phyloP scores from a whole-genome alignment of 2,888 invertebrate genomes.

The Petrophora chlorosata region DNA sequence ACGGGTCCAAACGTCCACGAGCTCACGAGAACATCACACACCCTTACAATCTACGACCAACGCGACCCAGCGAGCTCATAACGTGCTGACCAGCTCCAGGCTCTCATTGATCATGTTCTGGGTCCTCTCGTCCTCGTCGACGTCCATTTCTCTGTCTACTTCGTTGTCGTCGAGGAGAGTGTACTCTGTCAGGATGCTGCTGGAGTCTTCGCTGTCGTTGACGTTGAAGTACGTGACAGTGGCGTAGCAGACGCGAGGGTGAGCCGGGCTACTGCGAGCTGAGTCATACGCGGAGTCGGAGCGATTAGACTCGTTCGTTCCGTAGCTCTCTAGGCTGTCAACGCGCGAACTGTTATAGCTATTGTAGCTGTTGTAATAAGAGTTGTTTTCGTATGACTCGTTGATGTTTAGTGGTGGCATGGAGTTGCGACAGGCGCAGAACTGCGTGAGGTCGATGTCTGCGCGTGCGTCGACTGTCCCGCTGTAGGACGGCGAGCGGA shows the following conservation, averaged over 20 bases:
- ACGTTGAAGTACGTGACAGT: constrained; percentile 76
- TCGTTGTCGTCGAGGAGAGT: constrained; percentile 70
- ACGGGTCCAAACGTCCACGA: background rate
- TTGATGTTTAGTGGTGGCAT: constrained; percentile 55
- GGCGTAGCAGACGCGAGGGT: constrained; percentile 66
- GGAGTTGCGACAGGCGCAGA: constrained; percentile 71
- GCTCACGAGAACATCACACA: background rate
- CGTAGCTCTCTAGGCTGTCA: constrained; percentile 61
- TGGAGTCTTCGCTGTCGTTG: constrained; percentile 74
- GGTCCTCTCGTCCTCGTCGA: constrained; percentile 56
- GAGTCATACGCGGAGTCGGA: constrained; percentile 79
- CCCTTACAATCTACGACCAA: background rate
- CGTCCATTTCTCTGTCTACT: constrained; percentile 45
- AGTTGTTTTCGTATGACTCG: constrained; percentile 61
- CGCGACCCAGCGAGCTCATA: constrained; percentile 53
- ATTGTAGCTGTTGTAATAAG: constrained; percentile 64
- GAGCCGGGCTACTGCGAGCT: constrained; percentile 64
- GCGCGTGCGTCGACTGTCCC: constrained; percentile 73
- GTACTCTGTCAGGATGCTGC: constrained; percentile 75
- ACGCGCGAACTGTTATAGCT: constrained; percentile 66
- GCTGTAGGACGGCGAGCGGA: constrained; percentile 69
- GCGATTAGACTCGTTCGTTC: constrained; percentile 57
- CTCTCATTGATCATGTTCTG: constrained; percentile 78
- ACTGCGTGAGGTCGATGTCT: constrained; percentile 69
- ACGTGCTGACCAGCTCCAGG: constrained; percentile 71